These are phyloP conservation scores for Kryptolebias ocellatus DNA, from an alignment of 2,797 vertebrate genomes.

Conservation along the genomic window DNA sequence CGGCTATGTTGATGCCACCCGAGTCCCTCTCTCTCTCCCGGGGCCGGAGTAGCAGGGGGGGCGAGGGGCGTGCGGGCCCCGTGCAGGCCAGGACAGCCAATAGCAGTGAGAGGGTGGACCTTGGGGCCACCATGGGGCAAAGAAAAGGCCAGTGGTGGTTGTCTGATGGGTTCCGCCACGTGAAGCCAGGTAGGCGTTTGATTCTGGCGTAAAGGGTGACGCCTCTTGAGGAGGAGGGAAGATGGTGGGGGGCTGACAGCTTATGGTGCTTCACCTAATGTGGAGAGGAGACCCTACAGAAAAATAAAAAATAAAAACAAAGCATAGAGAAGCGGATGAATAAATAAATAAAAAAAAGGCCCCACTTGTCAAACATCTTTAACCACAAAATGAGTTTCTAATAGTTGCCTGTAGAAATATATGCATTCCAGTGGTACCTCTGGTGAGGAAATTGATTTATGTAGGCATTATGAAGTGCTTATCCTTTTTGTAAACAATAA, in stretches of 20 bases:
- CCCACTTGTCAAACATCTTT: not conserved
- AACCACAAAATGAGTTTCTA: not conserved
- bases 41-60: constrained; percentile 87
- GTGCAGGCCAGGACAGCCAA: constrained; percentile 86
- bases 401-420: not conserved
- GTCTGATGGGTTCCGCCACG: constrained; percentile 53
- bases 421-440: not conserved
- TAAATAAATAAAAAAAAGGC: constrained; percentile 1
- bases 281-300: constrained; percentile 66
- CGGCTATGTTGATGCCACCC: constrained; percentile 91
- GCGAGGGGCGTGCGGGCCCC: constrained; percentile 88
- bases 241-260: constrained; percentile 17
- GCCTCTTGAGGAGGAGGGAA: constrained; percentile 21
- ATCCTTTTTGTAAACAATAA: constrained; percentile 21
- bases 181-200: constrained; percentile 45
- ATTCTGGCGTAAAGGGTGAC: constrained; percentile 21
- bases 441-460: constrained; percentile 9
- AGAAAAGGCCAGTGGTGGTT: constrained; percentile 68
- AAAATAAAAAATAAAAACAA: constrained; percentile 14
- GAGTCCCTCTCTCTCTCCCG: constrained; percentile 88
- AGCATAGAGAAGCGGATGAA: constrained; percentile 12
- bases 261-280: constrained; percentile 67
- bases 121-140: constrained; percentile 83
- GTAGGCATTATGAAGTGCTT: not conserved
- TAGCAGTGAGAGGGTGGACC: constrained; percentile 85